phyloP scores from a whole-genome alignment of 1,140 invertebrate genomes.

The Atta cephalotes region DNA sequence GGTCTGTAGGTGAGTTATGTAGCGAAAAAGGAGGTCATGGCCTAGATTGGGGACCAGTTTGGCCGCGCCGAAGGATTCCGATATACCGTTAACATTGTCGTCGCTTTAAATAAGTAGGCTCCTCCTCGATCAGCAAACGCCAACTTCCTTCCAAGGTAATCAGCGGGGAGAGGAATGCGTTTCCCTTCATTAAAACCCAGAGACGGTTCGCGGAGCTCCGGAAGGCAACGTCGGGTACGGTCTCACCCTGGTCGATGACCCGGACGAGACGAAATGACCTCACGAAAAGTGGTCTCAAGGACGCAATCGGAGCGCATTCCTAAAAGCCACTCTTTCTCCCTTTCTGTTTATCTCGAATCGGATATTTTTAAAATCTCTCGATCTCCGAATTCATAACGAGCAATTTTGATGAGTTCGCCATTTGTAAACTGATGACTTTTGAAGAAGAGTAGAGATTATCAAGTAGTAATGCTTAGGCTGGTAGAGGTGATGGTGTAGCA shows the following conservation, averaged over 20 bases:
- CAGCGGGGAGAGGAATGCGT: constrained; percentile 65
- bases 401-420: neutral
- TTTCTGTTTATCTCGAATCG: neutral
- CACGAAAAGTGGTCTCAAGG: constrained; percentile 72
- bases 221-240: neutral
- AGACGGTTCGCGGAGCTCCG: neutral
- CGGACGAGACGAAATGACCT: constrained; percentile 51
- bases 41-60: constrained; percentile 83
- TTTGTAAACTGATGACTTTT: constrained; percentile 34
- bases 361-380: neutral
- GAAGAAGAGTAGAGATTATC: neutral
- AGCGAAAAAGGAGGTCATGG: constrained; percentile 79
- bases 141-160: constrained; percentile 75
- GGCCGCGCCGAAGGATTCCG: constrained; percentile 75
- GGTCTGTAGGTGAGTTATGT: constrained; percentile 81
- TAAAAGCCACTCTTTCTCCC: neutral
- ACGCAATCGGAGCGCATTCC: constrained; percentile 29
- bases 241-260: constrained; percentile 51
- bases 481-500: neutral
- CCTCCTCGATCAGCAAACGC: constrained; percentile 60
- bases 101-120: constrained; percentile 68
- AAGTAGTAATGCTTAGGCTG: neutral
- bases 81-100: constrained; percentile 81
- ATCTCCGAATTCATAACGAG: neutral
- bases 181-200: constrained; percentile 68